Evolutionary conservation across 2,797 vertebrate genomes (phyloP).

Genomic region (Vespertilio murinus): DNA sequence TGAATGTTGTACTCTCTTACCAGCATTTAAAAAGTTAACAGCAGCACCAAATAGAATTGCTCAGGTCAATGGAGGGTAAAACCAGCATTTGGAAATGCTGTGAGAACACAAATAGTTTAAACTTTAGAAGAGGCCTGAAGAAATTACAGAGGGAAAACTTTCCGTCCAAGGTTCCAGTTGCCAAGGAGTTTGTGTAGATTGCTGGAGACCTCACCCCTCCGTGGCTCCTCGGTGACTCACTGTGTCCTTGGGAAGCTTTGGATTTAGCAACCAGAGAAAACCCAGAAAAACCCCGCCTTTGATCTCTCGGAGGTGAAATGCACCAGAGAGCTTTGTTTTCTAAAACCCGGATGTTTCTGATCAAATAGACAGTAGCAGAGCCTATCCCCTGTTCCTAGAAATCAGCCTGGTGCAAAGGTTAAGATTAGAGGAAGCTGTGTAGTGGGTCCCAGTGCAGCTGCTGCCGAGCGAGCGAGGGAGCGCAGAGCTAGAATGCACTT

Average conservation of each 20-base stretch:
- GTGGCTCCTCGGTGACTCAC: conserved; percentile 57
- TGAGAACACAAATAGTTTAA: conserved; percentile 44
- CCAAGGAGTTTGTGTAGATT: conserved; percentile 67
- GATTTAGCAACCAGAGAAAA: conserved; percentile 35
- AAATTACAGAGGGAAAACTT: conserved; percentile 71
- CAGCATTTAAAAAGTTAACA: conserved; percentile 47
- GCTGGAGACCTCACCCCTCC: conserved; percentile 49
- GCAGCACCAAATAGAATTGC: not conserved
- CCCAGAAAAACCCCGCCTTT: conserved; percentile 41
- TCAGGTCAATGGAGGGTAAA: conserved; percentile 28
- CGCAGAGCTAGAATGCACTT: too few species aligned
- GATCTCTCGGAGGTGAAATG: conserved; percentile 10
- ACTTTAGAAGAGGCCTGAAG: conserved; percentile 49
- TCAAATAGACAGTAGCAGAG: not conserved
- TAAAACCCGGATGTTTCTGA: not conserved
- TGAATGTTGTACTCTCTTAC: not conserved
- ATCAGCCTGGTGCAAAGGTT: not conserved
- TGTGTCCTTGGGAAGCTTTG: conserved; percentile 45
- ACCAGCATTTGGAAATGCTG: conserved; percentile 46
- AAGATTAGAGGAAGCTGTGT: not conserved
- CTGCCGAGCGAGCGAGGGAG: fast-evolving
- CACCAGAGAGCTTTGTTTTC: not conserved
- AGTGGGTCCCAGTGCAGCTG: not conserved
- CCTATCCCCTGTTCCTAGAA: conserved; percentile 36
- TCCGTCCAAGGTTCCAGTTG: conserved; percentile 44